These are phyloP conservation scores for Cacoxenus indagator DNA, from an alignment of 2,888 invertebrate species.

Conservation along the genomic window DNA sequence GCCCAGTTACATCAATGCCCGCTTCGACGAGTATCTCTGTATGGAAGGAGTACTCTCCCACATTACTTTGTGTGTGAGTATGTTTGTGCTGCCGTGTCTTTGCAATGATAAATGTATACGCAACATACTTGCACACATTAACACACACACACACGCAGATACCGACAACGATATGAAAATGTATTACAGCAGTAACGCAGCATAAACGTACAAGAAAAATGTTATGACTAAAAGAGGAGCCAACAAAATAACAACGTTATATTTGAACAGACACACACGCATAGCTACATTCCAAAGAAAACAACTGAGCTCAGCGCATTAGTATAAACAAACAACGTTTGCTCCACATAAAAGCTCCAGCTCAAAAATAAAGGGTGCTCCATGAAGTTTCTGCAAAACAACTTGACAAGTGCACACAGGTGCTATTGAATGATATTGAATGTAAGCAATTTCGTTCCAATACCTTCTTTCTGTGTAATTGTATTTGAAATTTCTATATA, in stretches of 20 bases:
- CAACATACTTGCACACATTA: conserved; percentile 28
- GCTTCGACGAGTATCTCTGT: conserved; percentile 21
- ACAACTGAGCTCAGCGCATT: conserved; percentile 12
- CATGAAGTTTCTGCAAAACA: neutral
- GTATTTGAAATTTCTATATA: too few species aligned
- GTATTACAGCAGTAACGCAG: conserved; percentile 36
- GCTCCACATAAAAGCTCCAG: neutral
- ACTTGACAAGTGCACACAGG: neutral
- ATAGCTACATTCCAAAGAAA: conserved; percentile 20
- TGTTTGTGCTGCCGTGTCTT: conserved; percentile 51
- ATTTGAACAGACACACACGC: neutral
- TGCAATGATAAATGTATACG: conserved; percentile 62
- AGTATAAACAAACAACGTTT: neutral
- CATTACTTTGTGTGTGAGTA: conserved; percentile 17
- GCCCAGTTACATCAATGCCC: too few species aligned
- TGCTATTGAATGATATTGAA: too few species aligned
- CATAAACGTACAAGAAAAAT: conserved; percentile 27
- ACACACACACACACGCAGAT: conserved; percentile 30
- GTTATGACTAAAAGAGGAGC: neutral
- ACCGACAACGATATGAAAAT: conserved; percentile 49
- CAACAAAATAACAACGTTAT: conserved; percentile 24
- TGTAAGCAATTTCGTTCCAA: too few species aligned
- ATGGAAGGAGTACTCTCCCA: conserved; percentile 6
- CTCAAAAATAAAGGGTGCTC: neutral
- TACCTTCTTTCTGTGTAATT: too few species aligned